Evolutionary conservation across 2,797 vertebrate genomes (phyloP).

Genomic region (Nyctalus aviator): DNA sequence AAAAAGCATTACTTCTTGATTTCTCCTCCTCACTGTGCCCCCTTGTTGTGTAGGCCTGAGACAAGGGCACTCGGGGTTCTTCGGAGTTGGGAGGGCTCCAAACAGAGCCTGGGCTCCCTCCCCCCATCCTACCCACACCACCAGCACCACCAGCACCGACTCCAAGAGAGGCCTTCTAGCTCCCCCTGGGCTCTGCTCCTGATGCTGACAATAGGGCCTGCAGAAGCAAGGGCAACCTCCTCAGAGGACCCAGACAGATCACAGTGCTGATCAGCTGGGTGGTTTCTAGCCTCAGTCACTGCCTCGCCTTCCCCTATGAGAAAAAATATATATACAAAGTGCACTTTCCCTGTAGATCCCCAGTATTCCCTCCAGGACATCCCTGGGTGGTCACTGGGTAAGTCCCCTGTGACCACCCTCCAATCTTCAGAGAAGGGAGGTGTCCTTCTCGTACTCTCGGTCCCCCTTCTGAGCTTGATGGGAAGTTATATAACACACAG

Average conservation of each 20-base stretch:
- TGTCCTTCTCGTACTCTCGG: neutral
- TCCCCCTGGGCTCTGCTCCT: neutral
- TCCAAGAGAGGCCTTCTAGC: neutral
- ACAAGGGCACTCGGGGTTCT: slow-evolving; percentile 72
- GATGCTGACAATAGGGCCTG: neutral
- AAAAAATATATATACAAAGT: neutral
- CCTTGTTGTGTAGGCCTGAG: slow-evolving; percentile 68
- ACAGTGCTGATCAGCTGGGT: neutral
- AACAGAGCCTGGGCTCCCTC: neutral
- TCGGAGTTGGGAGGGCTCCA: neutral
- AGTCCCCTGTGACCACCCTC: neutral
- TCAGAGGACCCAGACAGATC: neutral
- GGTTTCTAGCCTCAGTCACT: neutral
- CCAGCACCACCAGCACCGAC: neutral
- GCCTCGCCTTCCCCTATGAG: neutral
- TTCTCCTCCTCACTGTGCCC: slow-evolving; percentile 78
- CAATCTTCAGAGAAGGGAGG: neutral
- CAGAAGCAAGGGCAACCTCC: slow-evolving; percentile 4
- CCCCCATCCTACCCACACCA: neutral
- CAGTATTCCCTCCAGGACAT: neutral
- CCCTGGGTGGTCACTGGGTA: neutral
- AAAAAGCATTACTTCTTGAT: slow-evolving; percentile 88
- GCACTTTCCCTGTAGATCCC: neutral
- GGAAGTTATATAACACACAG: neutral
- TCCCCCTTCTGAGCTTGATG: slow-evolving; percentile 1